Evolutionary conservation across 2,797 vertebrate species (phyloP).

Genomic region (Rhyacichthys aspro): DNA sequence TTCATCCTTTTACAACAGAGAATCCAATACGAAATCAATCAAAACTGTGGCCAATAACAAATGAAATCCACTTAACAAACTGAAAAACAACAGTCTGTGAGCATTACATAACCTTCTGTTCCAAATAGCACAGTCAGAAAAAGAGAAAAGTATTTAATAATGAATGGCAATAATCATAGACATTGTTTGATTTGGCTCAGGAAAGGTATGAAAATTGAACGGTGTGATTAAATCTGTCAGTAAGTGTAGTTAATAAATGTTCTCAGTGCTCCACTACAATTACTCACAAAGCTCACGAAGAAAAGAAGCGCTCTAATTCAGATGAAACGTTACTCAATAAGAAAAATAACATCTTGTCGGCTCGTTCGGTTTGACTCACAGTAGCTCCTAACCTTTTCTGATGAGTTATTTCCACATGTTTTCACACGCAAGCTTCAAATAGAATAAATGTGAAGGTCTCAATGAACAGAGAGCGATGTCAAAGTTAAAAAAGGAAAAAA

Average conservation of each 20-base stretch:
- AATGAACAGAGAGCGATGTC: conserved; percentile 6
- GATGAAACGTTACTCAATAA: conserved; percentile 27
- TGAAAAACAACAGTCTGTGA: too few relatives aligned
- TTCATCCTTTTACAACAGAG: too few relatives aligned
- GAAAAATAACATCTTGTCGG: conserved; percentile 6
- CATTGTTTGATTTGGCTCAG: background rate
- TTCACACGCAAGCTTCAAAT: conserved; percentile 22
- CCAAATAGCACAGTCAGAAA: too few relatives aligned
- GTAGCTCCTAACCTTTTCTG: conserved; percentile 16
- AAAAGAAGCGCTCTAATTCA: conserved; percentile 32
- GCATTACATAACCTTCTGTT: too few relatives aligned
- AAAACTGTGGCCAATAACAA: too few relatives aligned
- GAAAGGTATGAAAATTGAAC: background rate
- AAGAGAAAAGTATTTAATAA: too few relatives aligned
- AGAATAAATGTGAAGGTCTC: conserved; percentile 8
- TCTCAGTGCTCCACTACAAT: background rate
- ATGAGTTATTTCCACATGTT: conserved; percentile 24
- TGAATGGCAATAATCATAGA: too few relatives aligned
- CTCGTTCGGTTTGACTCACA: conserved; percentile 6
- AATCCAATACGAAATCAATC: too few relatives aligned
- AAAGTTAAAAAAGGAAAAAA: conserved; percentile 4
- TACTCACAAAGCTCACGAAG: conserved; percentile 1
- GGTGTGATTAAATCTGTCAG: too few relatives aligned
- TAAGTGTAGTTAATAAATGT: background rate
- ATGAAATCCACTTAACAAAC: too few relatives aligned